Evolutionary conservation across 2,888 invertebrate species (phyloP).

Genomic region (Harpagoxenus sublaevis): DNA sequence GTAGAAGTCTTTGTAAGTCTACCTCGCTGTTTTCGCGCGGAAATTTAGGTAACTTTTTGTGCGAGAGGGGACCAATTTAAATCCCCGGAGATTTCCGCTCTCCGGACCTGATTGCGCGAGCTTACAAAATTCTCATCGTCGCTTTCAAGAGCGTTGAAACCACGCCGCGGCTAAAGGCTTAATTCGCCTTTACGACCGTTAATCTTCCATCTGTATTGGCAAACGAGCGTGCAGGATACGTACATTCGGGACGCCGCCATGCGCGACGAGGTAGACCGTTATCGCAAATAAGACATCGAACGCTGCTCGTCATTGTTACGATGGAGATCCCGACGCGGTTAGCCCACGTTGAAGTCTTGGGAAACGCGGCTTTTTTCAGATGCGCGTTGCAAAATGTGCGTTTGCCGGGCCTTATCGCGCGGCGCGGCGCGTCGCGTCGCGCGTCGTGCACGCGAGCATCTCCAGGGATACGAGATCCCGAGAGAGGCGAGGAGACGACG

Average conservation of each 20-base stretch:
- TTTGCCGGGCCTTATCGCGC: not conserved
- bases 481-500: not conserved
- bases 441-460: constrained; percentile 18
- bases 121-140: constrained; percentile 18
- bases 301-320: constrained; percentile 59
- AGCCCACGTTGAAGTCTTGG: constrained; percentile 31
- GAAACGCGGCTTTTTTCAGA: constrained; percentile 43
- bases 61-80: not conserved
- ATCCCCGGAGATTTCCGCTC: not conserved
- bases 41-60: not conserved
- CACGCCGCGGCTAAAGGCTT: not conserved
- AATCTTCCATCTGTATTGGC: constrained; percentile 36
- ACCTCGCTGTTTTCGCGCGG: not conserved
- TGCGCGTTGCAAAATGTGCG: constrained; percentile 36
- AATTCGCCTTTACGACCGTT: constrained; percentile 24
- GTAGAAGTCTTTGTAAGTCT: not conserved
- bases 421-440: not conserved
- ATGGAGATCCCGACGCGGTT: constrained; percentile 21
- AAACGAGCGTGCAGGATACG: constrained; percentile 40
- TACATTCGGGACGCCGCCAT: constrained; percentile 1
- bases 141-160: not conserved
- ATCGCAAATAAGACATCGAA: constrained; percentile 54
- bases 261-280: constrained; percentile 37
- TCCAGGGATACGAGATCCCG: not conserved
- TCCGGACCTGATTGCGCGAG: not conserved